These are phyloP conservation scores for Hyles vespertilio DNA, from an alignment of 1,140 invertebrate genomes.

Conservation along the genomic window DNA sequence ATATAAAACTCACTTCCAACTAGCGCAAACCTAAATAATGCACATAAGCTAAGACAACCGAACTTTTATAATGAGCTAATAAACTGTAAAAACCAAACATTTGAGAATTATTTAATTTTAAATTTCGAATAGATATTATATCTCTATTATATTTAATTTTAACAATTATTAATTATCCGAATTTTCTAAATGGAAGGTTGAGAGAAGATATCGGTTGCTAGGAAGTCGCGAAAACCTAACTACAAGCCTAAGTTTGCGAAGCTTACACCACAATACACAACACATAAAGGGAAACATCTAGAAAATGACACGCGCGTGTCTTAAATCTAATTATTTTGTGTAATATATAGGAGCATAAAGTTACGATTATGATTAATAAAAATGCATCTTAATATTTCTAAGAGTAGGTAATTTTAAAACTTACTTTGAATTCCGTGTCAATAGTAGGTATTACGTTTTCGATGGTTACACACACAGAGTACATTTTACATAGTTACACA, in stretches of 20 bases:
- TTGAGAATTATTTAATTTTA: conserved; percentile 18
- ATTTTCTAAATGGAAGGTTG: conserved; percentile 68
- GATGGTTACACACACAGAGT: conserved; percentile 5
- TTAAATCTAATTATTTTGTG: conserved; percentile 57
- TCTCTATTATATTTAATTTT: conserved; percentile 57
- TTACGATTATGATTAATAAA: conserved; percentile 66
- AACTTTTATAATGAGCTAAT: conserved; percentile 10
- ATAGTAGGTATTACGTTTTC: conserved; percentile 4
- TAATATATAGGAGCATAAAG: conserved; percentile 56
- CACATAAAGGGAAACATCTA: conserved; percentile 64
- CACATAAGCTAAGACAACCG: conserved; percentile 37
- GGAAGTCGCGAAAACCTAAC: conserved; percentile 72
- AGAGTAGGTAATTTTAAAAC: conserved; percentile 53
- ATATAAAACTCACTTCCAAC: conserved; percentile 34
- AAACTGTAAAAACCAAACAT: conserved; percentile 1
- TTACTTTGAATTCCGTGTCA: conserved; percentile 44
- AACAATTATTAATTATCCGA: conserved; percentile 61
- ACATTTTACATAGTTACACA: conserved; percentile 1
- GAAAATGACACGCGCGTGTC: conserved; percentile 59
- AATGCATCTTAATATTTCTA: conserved; percentile 64
- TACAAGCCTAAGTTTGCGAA: conserved; percentile 65
- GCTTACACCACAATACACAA: conserved; percentile 66
- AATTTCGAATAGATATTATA: conserved; percentile 51
- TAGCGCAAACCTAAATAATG: conserved; percentile 54
- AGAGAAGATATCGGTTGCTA: conserved; percentile 67